Percentiles rank a stretch among this genome's conserved stretches.
Evolutionary conservation across 2,797 vertebrate species (phyloP).

Genomic region (Pseudochirops cupreus): DNA sequence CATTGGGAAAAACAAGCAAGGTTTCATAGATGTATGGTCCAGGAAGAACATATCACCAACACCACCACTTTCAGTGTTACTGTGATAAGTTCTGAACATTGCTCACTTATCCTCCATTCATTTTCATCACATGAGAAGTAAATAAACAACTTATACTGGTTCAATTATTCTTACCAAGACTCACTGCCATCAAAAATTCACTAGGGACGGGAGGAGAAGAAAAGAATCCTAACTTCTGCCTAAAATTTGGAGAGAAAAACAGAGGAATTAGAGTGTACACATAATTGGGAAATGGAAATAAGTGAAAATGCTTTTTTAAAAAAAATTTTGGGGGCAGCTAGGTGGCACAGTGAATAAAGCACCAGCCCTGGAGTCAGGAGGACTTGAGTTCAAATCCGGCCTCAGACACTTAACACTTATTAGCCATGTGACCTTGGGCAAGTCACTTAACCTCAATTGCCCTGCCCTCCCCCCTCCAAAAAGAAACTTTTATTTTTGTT

Average conservation of each 20-base stretch:
- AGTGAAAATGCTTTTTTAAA: background rate
- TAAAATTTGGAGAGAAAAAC: background rate
- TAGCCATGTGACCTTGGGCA: too few species aligned
- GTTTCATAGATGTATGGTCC: background rate
- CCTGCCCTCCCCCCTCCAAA: too few species aligned
- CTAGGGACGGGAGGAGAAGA: background rate
- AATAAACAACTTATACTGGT: background rate
- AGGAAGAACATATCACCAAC: background rate
- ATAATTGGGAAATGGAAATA: background rate
- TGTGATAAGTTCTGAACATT: background rate
- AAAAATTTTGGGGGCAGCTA: too few species aligned
- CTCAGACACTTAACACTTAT: too few species aligned
- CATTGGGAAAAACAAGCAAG: background rate
- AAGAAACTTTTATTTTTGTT: background rate
- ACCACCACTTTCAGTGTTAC: background rate
- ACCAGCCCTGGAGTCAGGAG: too few species aligned
- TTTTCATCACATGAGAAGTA: background rate
- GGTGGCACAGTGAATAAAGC: too few species aligned
- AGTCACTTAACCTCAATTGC: too few species aligned
- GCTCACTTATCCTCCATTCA: background rate
- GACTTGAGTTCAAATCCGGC: too few species aligned
- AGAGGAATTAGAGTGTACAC: background rate
- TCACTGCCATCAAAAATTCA: background rate
- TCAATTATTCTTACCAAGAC: background rate
- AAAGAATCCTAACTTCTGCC: slow-evolving; percentile 5